Evolutionary conservation across 2,797 vertebrate species (phyloP).

Genomic region (Dendrocincla tyrannina): DNA sequence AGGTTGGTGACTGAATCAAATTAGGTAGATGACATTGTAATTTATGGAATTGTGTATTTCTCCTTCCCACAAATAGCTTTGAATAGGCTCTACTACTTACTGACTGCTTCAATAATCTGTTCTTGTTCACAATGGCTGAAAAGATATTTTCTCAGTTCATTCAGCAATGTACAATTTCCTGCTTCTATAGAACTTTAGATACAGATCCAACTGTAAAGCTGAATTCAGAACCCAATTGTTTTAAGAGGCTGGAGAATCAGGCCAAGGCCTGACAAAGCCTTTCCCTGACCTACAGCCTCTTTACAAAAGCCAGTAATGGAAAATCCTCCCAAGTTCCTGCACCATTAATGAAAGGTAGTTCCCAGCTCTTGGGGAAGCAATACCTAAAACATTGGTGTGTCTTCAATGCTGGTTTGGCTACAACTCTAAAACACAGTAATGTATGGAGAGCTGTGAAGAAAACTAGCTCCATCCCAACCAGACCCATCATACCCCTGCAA

Average conservation of each 20-base stretch:
- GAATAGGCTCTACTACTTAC: neutral
- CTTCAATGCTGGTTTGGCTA: neutral
- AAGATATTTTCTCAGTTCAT: neutral
- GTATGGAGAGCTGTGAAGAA: neutral
- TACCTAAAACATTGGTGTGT: neutral
- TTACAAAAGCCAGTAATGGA: neutral
- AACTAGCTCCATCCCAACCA: neutral
- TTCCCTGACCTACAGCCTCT: neutral
- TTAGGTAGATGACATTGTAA: neutral
- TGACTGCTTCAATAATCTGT: neutral
- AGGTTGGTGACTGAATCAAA: conserved; percentile 72
- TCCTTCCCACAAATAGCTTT: neutral
- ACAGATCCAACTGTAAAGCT: neutral
- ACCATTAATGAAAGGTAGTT: neutral
- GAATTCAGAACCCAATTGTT: neutral
- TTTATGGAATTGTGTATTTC: neutral
- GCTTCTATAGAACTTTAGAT: neutral
- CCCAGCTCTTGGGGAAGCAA: neutral
- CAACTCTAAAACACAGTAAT: neutral
- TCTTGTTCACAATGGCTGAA: neutral
- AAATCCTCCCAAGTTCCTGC: neutral
- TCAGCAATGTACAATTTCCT: neutral
- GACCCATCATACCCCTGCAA: neutral
- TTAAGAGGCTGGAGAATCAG: neutral
- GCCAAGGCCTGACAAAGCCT: neutral